Conservation (phyloP, 2,888 invertebrate genomes). For the Cephus spinipes region DNA sequence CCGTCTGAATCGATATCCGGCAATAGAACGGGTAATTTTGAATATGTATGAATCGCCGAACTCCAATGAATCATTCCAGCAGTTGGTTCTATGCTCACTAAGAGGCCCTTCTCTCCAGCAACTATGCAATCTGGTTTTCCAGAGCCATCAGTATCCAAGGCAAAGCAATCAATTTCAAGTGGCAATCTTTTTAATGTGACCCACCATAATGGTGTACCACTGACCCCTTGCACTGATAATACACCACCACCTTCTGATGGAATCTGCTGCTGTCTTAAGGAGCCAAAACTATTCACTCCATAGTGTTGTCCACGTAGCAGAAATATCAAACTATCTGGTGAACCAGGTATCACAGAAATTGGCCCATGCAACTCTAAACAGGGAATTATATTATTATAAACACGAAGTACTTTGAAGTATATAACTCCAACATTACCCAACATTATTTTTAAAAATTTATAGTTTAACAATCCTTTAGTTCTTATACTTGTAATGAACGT, state of each 20-base stretch:
- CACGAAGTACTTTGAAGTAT: too few relatives aligned
- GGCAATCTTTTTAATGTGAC: conserved; percentile 78
- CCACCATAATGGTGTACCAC: conserved; percentile 81
- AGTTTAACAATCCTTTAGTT: too few relatives aligned
- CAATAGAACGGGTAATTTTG: conserved; percentile 77
- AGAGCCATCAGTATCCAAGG: conserved; percentile 80
- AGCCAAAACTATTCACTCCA: conserved; percentile 38
- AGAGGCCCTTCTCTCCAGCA: conserved; percentile 76
- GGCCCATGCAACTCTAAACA: conserved; percentile 59
- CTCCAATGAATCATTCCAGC: conserved; percentile 71
- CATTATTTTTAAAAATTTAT: too few relatives aligned
- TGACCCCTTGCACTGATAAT: conserved; percentile 76
- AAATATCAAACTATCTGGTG: conserved; percentile 74
- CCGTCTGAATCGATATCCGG: conserved; percentile 81
- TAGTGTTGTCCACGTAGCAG: conserved; percentile 74
- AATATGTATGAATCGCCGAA: conserved; percentile 73
- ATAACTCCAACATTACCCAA: too few relatives aligned
- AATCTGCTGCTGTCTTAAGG: conserved; percentile 52
- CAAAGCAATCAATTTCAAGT: conserved; percentile 78
- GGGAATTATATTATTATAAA: conserved; percentile 22
- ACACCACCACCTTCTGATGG: conserved; percentile 74
- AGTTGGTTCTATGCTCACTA: conserved; percentile 73
- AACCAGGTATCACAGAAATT: conserved; percentile 53
- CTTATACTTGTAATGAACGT: too few relatives aligned
- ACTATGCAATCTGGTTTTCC: conserved; percentile 81